Evolutionary conservation across 2,113 vertebrate species (phyloP).

Genomic region (Caretta caretta): DNA sequence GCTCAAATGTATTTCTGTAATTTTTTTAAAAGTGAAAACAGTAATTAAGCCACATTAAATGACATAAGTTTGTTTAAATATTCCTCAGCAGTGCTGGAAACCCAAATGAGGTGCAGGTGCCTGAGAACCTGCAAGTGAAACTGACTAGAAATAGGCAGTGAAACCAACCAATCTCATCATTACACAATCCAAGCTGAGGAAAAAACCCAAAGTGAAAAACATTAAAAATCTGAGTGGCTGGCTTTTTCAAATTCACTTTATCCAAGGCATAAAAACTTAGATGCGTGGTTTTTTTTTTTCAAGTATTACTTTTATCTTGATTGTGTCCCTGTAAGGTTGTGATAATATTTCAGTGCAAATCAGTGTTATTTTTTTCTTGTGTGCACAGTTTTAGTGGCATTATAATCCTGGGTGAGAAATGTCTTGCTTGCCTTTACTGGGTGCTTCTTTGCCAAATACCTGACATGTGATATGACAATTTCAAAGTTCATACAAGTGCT

Average conservation of each 20-base stretch:
- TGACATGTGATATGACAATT: not conserved
- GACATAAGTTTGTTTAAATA: not conserved
- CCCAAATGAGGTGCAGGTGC: not conserved
- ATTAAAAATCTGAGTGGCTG: not conserved
- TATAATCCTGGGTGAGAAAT: not conserved
- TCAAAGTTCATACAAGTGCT: not conserved
- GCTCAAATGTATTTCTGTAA: accelerated
- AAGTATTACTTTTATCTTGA: not conserved
- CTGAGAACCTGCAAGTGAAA: not conserved
- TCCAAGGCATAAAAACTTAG: not conserved
- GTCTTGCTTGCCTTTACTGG: not conserved
- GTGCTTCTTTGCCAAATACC: not conserved
- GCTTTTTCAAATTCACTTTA: not conserved
- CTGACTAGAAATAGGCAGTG: not conserved
- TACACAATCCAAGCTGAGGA: not conserved
- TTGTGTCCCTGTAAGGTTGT: not conserved
- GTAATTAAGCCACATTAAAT: not conserved
- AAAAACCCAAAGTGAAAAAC: accelerated
- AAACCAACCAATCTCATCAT: not conserved
- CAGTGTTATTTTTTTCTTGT: not conserved
- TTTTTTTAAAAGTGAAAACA: not conserved
- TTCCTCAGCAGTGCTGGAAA: not conserved
- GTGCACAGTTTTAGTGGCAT: not conserved
- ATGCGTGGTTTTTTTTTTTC: not conserved
- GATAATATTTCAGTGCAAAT: not conserved